A percentile compares a stretch with the other conserved stretches of the same genome.
These are phyloP conservation scores for Paracyclopina nana DNA, from an alignment of 1,140 invertebrate genomes.

Conservation along the genomic window DNA sequence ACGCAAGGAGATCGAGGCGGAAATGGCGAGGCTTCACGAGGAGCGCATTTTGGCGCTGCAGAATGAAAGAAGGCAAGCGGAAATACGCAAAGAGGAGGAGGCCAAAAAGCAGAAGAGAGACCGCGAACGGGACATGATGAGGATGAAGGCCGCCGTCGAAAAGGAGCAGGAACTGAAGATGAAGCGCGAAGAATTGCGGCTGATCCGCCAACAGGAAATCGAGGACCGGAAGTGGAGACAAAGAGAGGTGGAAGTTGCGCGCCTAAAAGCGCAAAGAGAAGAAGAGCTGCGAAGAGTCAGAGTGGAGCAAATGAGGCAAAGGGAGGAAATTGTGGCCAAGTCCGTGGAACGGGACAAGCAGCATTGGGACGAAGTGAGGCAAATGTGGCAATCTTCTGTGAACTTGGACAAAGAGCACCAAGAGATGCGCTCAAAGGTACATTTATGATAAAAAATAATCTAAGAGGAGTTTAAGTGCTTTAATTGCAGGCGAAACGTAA, in stretches of 20 bases:
- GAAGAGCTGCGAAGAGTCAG: background rate
- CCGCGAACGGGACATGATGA: constrained; percentile 1
- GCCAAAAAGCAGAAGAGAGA: background rate
- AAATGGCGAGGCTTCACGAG: background rate
- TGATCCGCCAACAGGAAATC: background rate
- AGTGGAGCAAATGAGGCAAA: background rate
- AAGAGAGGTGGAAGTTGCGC: background rate
- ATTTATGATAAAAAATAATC: background rate
- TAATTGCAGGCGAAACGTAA: background rate
- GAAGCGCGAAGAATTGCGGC: background rate
- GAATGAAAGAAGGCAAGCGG: background rate
- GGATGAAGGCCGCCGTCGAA: background rate
- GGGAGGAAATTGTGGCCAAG: background rate
- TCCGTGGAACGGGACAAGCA: background rate
- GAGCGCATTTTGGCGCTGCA: background rate
- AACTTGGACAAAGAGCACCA: background rate
- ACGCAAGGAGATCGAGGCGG: background rate
- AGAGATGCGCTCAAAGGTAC: background rate
- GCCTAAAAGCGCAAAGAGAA: background rate
- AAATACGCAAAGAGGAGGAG: constrained; percentile 1
- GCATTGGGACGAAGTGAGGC: background rate
- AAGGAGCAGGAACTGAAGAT: background rate
- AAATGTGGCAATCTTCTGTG: background rate
- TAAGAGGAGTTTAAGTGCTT: background rate
- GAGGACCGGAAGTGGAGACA: background rate